Evolutionary conservation across 2,797 vertebrate genomes (phyloP).

Genomic region (Acanthornis magna): DNA sequence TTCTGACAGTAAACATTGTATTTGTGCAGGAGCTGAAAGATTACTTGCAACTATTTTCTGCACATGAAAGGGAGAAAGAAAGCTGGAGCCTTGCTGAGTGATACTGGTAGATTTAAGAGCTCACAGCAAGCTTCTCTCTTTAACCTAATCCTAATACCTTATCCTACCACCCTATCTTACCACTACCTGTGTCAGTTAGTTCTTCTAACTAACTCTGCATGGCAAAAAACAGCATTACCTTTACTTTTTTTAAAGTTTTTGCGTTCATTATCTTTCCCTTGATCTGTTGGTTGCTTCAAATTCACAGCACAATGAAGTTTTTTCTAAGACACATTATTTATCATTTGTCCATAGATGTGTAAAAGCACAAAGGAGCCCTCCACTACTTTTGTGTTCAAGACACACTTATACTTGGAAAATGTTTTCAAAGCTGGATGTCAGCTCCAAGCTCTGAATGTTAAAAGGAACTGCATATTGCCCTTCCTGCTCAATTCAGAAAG

Average conservation of each 20-base stretch:
- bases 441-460: not conserved
- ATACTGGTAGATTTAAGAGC: not conserved
- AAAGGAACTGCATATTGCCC: not conserved
- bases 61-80: not conserved
- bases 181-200: rapidly evolving
- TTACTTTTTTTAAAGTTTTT: not conserved
- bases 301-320: not conserved
- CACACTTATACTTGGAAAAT: not conserved
- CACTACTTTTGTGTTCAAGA: not conserved
- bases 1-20: not conserved
- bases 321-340: not conserved
- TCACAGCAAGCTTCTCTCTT: not conserved
- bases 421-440: not conserved
- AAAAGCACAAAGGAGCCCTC: not conserved
- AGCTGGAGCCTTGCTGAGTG: not conserved
- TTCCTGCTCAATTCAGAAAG: not conserved
- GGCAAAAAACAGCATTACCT: not conserved
- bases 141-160: not conserved
- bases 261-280: not conserved
- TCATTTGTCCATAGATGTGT: not conserved
- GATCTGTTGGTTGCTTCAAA: not conserved
- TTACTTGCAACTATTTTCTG: not conserved
- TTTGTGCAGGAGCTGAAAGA: not conserved
- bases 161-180: not conserved
- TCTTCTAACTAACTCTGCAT: not conserved